These are phyloP conservation scores for Halotydeus destructor DNA, from an alignment of 1,140 invertebrate species.

Conservation along the genomic window DNA sequence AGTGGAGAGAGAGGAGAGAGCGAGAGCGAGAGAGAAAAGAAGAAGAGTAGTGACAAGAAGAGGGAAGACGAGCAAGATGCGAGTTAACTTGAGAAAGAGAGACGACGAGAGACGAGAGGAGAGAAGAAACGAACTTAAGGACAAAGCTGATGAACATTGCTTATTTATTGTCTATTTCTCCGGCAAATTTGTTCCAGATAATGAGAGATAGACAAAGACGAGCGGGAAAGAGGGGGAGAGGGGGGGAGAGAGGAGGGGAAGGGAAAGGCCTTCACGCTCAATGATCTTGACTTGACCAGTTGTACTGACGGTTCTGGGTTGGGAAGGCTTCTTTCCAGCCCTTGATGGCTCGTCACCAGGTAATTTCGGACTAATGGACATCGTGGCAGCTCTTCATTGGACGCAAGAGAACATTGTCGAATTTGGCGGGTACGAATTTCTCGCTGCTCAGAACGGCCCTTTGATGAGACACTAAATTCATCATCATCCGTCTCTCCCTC, in stretches of 20 bases:
- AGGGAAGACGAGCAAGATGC: no score
- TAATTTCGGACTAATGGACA: conserved; percentile 89
- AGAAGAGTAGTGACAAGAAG: no score
- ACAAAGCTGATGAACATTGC: neutral
- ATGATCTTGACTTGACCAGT: no score
- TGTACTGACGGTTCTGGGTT: no score
- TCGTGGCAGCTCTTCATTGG: conserved; percentile 76
- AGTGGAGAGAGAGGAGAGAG: conserved; percentile 1
- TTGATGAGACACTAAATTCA: no score
- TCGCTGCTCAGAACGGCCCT: no score
- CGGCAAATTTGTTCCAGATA: neutral
- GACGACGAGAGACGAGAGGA: neutral
- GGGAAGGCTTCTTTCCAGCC: conserved; percentile 77
- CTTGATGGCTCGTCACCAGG: conserved; percentile 49
- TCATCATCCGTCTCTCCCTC: conserved; percentile 2
- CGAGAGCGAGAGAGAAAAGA: conserved; percentile 3
- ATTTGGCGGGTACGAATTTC: no score
- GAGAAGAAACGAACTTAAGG: neutral
- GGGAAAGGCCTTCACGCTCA: no score
- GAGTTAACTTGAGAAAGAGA: no score
- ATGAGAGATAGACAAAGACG: neutral
- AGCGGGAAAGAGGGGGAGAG: neutral
- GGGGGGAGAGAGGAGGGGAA: neutral
- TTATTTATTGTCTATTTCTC: neutral
- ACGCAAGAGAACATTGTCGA: conserved; percentile 30